Evolutionary conservation across 1,140 invertebrate species (phyloP), one percentile per base, ranked within the genome.

Genomic region (Chironomus striatipennis): DNA sequence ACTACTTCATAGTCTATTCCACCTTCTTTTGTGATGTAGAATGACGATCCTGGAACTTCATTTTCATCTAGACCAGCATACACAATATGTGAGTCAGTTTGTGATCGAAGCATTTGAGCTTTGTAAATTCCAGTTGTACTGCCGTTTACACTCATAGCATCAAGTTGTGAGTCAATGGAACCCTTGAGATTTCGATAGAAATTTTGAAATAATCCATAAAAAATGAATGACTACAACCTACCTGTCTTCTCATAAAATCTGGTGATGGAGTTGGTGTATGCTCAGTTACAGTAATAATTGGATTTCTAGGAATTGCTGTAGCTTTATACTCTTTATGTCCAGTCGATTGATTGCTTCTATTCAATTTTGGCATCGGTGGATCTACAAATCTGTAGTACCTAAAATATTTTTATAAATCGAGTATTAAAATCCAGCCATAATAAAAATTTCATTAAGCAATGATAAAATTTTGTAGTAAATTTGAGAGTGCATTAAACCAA

Each of bases 281-380:
- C 81, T 97, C 94, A 0, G 96, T 98, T 0, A 98, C 94, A 1
- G 95, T 98, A 70, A 98, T 98, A 74, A 98, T 97, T 0, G 96
- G 96, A 84, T 96, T 96, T 64, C 90, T 85, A 0, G 86, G 83
- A 75, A 84, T 83, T 8, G 83, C 78, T 64, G 81, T 77, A 8
- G 65, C 65, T 20, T 18, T 17, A 70, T 70, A 21, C 10, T 70
- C 65, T 9, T 79, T 77, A 10, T 78, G 80, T 43, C 80, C 78
- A 4, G 78, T 75, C 6, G 77, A 76, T 57, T 79, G 81, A 47
- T 81, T 79, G 73, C 78, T 77, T 17, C 79, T 76, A 0, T 79
- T 75, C 7, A 79, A 75, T 74, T 79, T 81, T 0, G 80, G 77
- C 12, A n/a, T 12, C 9, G n/a, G 12, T n/a, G 80, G 81, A 76